These are phyloP conservation scores for Orchestia grillus DNA, from an alignment of 1,140 invertebrate species.

Conservation along the genomic window DNA sequence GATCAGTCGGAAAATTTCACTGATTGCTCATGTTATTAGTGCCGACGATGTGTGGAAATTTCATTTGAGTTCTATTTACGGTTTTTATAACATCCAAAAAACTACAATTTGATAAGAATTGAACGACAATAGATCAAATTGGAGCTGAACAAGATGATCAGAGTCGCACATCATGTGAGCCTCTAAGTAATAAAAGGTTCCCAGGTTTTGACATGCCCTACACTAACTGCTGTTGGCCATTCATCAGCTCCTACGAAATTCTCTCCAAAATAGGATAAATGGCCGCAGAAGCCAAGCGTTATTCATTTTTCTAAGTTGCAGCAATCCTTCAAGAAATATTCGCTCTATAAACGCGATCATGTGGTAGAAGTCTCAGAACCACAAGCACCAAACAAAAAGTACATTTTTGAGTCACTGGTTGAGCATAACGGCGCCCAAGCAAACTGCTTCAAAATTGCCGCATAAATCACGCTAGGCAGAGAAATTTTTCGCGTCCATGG, in stretches of 20 bases:
- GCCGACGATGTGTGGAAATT: too few relatives aligned
- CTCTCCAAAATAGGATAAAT: background rate
- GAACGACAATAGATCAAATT: too few relatives aligned
- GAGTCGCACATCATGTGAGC: too few relatives aligned
- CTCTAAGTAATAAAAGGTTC: background rate
- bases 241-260: background rate
- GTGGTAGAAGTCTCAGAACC: background rate
- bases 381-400: background rate
- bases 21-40: too few relatives aligned
- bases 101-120: too few relatives aligned
- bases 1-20: too few relatives aligned
- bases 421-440: background rate
- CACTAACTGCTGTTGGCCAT: background rate
- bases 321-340: constrained; percentile 4
- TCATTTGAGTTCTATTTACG: too few relatives aligned
- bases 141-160: too few relatives aligned
- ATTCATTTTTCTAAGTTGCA: background rate
- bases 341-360: background rate
- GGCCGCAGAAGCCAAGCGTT: background rate
- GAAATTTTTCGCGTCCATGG: background rate
- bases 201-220: background rate
- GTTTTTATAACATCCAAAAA: too few relatives aligned
- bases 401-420: background rate
- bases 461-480: background rate
- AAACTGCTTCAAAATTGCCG: constrained; percentile 35